Conservation (phyloP, 2,113 vertebrate species). For the Pteropus alecto region DNA sequence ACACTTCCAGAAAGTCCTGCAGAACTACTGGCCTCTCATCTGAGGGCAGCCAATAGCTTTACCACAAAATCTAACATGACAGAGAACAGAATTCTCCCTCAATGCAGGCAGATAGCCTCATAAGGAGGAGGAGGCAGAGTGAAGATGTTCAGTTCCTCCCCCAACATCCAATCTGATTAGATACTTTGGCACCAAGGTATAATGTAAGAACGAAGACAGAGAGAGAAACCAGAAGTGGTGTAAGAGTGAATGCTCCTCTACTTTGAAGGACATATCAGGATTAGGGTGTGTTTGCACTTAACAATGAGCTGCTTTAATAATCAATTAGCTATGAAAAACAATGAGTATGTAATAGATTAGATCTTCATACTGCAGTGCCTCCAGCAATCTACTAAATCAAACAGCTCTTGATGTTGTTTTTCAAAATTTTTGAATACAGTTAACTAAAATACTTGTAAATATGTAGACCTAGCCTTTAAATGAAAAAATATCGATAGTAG, state of each 20-base stretch:
- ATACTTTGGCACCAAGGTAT: neutral
- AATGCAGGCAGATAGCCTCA: neutral
- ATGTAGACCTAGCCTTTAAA: neutral
- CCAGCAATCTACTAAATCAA: neutral
- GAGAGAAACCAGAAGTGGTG: neutral
- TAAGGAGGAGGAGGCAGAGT: neutral
- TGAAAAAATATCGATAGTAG: neutral
- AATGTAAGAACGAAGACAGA: neutral
- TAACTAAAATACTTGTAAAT: neutral
- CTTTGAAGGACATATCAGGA: neutral
- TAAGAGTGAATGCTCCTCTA: neutral
- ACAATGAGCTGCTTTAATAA: neutral
- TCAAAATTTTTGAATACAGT: neutral
- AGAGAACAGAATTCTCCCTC: neutral
- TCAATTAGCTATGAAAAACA: neutral
- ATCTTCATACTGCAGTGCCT: neutral
- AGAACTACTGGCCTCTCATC: neutral
- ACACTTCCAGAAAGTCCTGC: neutral
- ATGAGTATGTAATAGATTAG: neutral
- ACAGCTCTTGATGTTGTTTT: neutral
- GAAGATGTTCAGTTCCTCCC: neutral
- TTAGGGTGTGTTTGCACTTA: neutral
- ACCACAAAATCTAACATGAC: neutral
- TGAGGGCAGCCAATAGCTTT: accelerated
- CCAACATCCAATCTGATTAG: neutral